phyloP scores from a whole-genome alignment of 2,797 vertebrate species.

The Enteromius viviparus region DNA sequence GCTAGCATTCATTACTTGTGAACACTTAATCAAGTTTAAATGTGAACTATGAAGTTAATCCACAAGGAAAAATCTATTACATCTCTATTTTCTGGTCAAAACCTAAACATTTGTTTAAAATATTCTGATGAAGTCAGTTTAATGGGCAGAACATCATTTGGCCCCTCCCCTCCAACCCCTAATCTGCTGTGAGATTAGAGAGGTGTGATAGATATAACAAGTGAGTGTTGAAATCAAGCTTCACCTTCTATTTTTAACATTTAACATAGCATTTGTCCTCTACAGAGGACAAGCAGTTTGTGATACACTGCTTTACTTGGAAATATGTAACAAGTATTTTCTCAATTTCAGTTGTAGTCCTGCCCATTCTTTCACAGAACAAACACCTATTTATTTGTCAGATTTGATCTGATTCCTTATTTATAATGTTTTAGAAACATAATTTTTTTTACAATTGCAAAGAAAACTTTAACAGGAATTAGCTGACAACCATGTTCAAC shows the following conservation, averaged over 20 bases:
- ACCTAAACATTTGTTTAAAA: no score
- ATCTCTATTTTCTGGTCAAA: no score
- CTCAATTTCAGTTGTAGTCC: neutral
- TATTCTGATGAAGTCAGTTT: neutral
- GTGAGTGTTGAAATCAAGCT: neutral
- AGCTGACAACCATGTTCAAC: neutral
- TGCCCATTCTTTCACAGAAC: neutral
- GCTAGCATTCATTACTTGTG: neutral
- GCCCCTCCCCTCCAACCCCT: neutral
- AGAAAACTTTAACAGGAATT: neutral
- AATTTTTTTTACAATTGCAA: neutral
- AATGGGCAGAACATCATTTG: neutral
- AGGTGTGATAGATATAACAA: no score
- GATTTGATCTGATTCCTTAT: neutral
- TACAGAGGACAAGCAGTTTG: neutral
- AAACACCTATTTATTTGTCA: neutral
- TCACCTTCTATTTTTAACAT: neutral
- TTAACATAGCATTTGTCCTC: neutral
- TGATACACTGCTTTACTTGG: neutral
- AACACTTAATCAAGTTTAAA: neutral
- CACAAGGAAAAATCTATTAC: neutral
- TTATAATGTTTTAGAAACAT: neutral
- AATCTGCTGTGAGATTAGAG: neutral
- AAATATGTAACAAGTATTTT: neutral
- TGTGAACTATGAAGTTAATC: neutral